Base-by-base conservation (phyloP, 2,113 vertebrate genomes). In the Mirounga angustirostris region DNA sequence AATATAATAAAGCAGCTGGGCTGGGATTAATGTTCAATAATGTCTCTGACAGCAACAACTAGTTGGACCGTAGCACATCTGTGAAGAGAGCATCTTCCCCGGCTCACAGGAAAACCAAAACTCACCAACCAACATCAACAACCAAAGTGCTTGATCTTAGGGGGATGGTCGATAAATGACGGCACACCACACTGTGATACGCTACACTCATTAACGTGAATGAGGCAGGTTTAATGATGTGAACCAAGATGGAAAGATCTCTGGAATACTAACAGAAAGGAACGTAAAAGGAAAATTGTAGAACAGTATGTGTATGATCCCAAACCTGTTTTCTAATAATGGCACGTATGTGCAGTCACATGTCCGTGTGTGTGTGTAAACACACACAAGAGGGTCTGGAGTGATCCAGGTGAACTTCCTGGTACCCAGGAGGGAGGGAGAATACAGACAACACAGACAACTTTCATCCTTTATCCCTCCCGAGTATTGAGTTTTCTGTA, bases 1-100 rank as follows among this genome's bases (percentile, higher is more conserved):
- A 92, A 91, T 56, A 93, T 40, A 93, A 97, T 84, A 97, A 96
- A 98, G 65, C 98, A 98, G 97, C 97, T 96, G 98, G 14, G 94
- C 88, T 65, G 33, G 90, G 88, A 96, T 94, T 59, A 69, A 73
- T 46, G 92, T 84, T 91, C 98, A 94, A n/a, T 76, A 88, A 87
- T 40, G 96, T 71, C 67, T 96, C 96, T 43, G 28, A 9, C 2
- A 58, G 94, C 86, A 95, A 50, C 59, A 1, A 16, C 54, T 2
- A 1, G 18, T 61, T 12, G 96, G 43, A 56, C 54, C 46, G 89
- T 67, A 93, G 84, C 91, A 91, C 83, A 15, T 3, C 3, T 52
- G 26, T 0, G 24, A 89, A 74, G 88, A 58, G 65, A 81, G 61
- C 40, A 65, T 1, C 86, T 69, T 0, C 91, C 65, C 28, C 74